These are phyloP conservation scores for Drosophila bunnanda DNA, from an alignment of 2,888 invertebrate species.

Conservation along the genomic window DNA sequence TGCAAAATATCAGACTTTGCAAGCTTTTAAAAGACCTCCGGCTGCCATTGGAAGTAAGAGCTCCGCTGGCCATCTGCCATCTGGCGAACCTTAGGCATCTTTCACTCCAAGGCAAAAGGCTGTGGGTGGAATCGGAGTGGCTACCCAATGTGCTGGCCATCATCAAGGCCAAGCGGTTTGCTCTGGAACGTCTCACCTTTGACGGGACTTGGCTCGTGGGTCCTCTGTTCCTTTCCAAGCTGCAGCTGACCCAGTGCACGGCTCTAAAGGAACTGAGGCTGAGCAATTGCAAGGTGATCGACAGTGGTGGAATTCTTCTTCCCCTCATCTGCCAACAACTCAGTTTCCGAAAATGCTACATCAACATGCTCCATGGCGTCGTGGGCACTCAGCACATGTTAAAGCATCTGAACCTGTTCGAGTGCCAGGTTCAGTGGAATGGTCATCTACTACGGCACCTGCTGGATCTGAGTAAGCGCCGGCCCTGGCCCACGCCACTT, in stretches of 20 bases:
- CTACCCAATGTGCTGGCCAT: slow-evolving; percentile 33
- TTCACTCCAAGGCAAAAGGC: slow-evolving; percentile 42
- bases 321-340: slow-evolving; percentile 50
- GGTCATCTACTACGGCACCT: neutral
- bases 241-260: slow-evolving; percentile 47
- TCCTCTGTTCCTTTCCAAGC: slow-evolving; percentile 32
- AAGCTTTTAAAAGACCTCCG: slow-evolving; percentile 22
- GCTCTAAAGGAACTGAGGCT: slow-evolving; percentile 46
- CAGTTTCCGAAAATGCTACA: slow-evolving; percentile 35
- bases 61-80: slow-evolving; percentile 15
- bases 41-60: slow-evolving; percentile 46
- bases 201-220: slow-evolving; percentile 52
- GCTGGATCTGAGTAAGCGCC: neutral
- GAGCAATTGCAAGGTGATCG: slow-evolving; percentile 51
- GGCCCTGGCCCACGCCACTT: neutral
- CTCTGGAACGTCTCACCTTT: slow-evolving; percentile 32
- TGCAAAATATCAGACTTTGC: slow-evolving; percentile 27
- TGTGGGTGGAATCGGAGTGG: slow-evolving; percentile 52
- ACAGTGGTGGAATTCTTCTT: neutral
- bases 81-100: slow-evolving; percentile 37
- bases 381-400: slow-evolving; percentile 17
- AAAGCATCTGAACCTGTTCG: slow-evolving; percentile 28
- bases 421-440: neutral
- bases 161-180: slow-evolving; percentile 40
- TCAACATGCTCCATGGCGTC: slow-evolving; percentile 9